Base-by-base conservation (phyloP, 2,888 invertebrate genomes). In the Acrobeloides nanus region DNA sequence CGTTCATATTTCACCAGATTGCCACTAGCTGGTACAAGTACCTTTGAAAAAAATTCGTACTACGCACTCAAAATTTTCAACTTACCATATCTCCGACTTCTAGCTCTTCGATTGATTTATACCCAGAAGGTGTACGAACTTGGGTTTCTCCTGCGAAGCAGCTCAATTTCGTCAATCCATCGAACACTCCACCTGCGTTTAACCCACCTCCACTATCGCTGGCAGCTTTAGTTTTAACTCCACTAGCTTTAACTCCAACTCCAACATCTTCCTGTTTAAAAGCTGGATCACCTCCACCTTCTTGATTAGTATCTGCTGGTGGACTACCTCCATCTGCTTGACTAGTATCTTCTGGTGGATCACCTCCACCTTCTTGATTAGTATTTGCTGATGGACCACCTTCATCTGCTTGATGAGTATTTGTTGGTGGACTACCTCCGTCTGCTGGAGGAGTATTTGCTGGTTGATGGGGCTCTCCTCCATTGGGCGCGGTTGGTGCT, bases 121-220 rank as follows among this genome's bases (percentile, higher is more conserved):
- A 41, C 7, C 60, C 60, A 10, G 21, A 15, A 23, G 43, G 43
- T 4, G 60, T 60, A 20, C 42, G 52, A 6, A 71, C 71, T 1
- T 59, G 23, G 4, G 65, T 59, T 49, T 72, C 69, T 4, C 56
- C 71, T 3, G 64, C 50, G 62, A 71, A 71, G 43, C 71, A 71
- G 46, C 62, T 67, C 38, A 43, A 32, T 4, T 38, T 35, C 29
- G 29, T 37, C 8, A 31, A 40, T 18, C 33, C 52, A 15, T 25
- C 47, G 31, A 38, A 38, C n/a, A 33, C 46, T 12, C 42, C 50
- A 24, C 45, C 54, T 26, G 38, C 38, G 18, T 25, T 17, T n/a
- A n/a, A n/a, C n/a, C n/a, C n/a, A n/a, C n/a, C n/a, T n/a, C n/a
- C 46, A 1, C 27, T 20, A 21, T 27, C 43, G 21, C 17, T 29